Conservation (phyloP, 2,888 invertebrate genomes). For the Empis livida region DNA sequence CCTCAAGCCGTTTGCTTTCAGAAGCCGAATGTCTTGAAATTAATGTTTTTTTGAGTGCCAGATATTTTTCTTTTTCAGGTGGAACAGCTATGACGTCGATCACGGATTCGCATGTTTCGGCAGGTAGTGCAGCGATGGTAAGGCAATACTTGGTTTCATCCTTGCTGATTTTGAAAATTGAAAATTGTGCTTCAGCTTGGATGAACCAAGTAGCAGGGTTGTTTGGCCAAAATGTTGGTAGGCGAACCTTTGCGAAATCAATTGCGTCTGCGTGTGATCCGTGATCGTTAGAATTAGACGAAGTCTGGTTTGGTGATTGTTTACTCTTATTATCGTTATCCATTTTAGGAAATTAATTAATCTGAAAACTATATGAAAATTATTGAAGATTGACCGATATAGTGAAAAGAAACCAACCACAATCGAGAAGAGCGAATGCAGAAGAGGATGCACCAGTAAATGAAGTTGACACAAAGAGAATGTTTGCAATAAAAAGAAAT, state of each 20-base stretch:
- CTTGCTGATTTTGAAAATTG: constrained; percentile 1
- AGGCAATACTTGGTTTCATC: constrained; percentile 4
- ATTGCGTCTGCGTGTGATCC: background rate
- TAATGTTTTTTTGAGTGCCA: background rate
- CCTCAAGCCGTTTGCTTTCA: constrained; percentile 1
- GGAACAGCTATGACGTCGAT: constrained; percentile 2
- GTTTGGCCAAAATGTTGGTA: constrained; percentile 1
- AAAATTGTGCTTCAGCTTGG: constrained; percentile 5
- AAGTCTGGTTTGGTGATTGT: too few relatives aligned
- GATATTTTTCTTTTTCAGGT: constrained; percentile 3
- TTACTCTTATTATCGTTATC: too few relatives aligned
- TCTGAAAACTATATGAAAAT: too few relatives aligned
- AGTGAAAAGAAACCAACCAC: too few relatives aligned
- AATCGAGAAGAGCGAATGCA: too few relatives aligned
- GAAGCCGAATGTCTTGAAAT: constrained; percentile 1
- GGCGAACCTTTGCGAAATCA: background rate
- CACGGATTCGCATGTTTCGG: background rate
- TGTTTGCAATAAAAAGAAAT: too few relatives aligned
- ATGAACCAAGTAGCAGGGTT: constrained; percentile 4
- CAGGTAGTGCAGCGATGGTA: constrained; percentile 2
- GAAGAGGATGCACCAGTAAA: too few relatives aligned
- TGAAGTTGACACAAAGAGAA: too few relatives aligned
- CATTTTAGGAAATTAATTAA: too few relatives aligned
- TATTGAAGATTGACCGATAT: too few relatives aligned
- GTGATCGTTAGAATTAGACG: too few relatives aligned